A percentile compares a stretch with the other conserved stretches of the same genome.
These are phyloP conservation scores for Euzophera pinguis DNA, from an alignment of 2,888 invertebrate genomes.

Conservation along the genomic window DNA sequence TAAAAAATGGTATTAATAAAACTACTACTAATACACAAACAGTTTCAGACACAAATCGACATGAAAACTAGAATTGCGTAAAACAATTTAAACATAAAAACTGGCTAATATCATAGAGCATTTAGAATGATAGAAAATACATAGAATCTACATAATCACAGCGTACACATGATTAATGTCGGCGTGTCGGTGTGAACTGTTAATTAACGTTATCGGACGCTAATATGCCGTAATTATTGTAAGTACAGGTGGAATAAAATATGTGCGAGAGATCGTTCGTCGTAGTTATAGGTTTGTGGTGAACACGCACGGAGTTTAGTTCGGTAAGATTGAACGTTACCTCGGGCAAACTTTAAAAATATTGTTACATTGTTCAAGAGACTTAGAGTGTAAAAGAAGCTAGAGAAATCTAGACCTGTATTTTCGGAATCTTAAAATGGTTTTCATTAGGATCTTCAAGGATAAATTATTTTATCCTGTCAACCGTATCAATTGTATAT, in stretches of 20 bases:
- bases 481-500: too few species aligned
- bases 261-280: conserved; percentile 16
- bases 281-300: not conserved
- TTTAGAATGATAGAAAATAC: conserved; percentile 34
- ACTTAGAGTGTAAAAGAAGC: too few species aligned
- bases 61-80: not conserved
- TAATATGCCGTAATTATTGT: conserved; percentile 54
- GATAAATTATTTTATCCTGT: too few species aligned
- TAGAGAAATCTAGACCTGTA: too few species aligned
- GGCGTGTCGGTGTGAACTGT: conserved; percentile 40
- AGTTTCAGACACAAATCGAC: too few species aligned
- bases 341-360: not conserved
- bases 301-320: not conserved
- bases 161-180: conserved; percentile 51
- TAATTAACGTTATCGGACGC: conserved; percentile 54
- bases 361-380: not conserved
- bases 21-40: too few species aligned
- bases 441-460: too few species aligned
- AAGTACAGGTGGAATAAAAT: conserved; percentile 25
- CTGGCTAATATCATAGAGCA: conserved; percentile 29
- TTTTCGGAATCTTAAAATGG: too few species aligned
- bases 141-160: conserved; percentile 35
- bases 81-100: conserved; percentile 22
- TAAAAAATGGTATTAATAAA: too few species aligned
- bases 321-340: not conserved